A percentile compares a stretch with the other conserved stretches of the same genome.
These are phyloP conservation scores for Platerodrilus igneus DNA, from an alignment of 2,888 invertebrate species.

Conservation along the genomic window DNA sequence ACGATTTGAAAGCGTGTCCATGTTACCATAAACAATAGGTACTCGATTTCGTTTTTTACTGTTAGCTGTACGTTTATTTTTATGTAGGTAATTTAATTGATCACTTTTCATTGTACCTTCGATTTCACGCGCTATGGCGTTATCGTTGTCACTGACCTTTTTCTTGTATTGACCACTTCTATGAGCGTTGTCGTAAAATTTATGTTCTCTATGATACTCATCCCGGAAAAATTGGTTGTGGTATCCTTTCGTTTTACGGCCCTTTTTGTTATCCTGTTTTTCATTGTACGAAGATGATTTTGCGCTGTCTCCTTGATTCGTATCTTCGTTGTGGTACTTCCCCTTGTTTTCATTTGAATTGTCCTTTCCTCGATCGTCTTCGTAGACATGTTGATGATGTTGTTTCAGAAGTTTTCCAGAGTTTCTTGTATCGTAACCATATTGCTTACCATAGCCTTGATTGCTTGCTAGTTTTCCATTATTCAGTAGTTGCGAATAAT, in stretches of 20 bases:
- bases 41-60: no score
- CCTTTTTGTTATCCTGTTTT: constrained; percentile 72
- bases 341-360: constrained; percentile 62
- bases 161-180: constrained; percentile 67
- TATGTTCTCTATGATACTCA: constrained; percentile 73
- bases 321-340: constrained; percentile 60
- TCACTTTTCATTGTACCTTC: no score
- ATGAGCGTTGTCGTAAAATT: constrained; percentile 71
- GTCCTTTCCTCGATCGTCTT: constrained; percentile 60
- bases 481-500: no score
- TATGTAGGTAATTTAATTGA: no score
- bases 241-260: constrained; percentile 72
- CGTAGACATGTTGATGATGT: constrained; percentile 40
- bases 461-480: no score
- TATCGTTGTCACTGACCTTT: no score
- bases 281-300: constrained; percentile 67
- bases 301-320: constrained; percentile 63
- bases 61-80: no score
- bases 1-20: no score
- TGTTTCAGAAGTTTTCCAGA: neutral
- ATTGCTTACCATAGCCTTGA: no score
- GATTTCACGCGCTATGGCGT: no score
- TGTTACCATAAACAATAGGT: no score
- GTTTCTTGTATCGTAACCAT: no score
- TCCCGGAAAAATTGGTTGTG: constrained; percentile 77